Base-by-base conservation (phyloP, 1,140 invertebrate genomes). In the Bombus superbus region DNA sequence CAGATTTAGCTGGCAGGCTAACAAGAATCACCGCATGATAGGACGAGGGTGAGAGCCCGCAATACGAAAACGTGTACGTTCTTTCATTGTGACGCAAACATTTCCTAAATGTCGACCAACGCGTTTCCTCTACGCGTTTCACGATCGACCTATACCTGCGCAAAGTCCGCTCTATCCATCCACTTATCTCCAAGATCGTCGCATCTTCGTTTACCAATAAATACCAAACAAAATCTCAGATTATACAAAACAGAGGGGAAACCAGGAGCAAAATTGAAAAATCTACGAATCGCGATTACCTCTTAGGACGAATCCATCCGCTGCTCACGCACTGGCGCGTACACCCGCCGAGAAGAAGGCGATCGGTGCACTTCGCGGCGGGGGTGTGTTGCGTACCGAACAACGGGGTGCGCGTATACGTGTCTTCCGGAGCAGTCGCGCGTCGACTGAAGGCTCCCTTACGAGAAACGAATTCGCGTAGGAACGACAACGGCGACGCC, bases 391-490 rank as follows among this genome's bases (percentile, higher is more conserved):
- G 53, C 18, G 42, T 32, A 32, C 22, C 40, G 5, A 9, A 3
- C 5, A 1, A 40, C 68, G 6, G 83, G 77, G 78, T 81, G 69
- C 69, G 53, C 68, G 77, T 76, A n/a, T 71, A 86, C 85, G 62
- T 53, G 73, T 71, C 64, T 75, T 88, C 66, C 44, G 76, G 68
- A 81, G 81, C 82, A 73, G 87, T 81, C 91, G 92, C 92, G 91
- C 92, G 88, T 91, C 92, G 90, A 93, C 92, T 93, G 92, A 92
- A 86, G 83, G 86, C 91, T 88, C 85, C 83, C 86, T 88, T 90
- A 87, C 79, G 75, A 35, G 25, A 57, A 53, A 87, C 81, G 83
- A 85, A 91, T 88, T 88, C 86, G 83, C 81, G 73, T 81, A 59
- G 90, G 47, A 83, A 91, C 90, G 89, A 79, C 83, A 82, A 86